Evolutionary conservation across 2,888 invertebrate species (phyloP).

Genomic region (Apamea anceps): DNA sequence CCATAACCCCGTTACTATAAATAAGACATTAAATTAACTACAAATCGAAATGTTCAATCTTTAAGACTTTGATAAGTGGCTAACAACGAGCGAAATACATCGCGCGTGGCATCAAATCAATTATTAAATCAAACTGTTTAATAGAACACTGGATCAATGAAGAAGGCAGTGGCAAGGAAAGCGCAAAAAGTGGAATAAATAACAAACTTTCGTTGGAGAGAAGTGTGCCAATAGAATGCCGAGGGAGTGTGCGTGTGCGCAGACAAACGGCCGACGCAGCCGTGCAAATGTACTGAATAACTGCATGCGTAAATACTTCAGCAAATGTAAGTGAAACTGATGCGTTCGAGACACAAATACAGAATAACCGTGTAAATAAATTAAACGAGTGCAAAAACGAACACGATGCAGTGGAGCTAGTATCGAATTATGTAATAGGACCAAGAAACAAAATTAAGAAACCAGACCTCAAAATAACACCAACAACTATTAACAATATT

Average conservation of each 20-base stretch:
- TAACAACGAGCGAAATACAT: constrained; percentile 22
- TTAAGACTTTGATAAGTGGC: constrained; percentile 36
- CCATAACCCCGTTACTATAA: neutral
- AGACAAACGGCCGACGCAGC: constrained; percentile 62
- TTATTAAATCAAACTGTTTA: constrained; percentile 74
- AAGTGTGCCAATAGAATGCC: constrained; percentile 85
- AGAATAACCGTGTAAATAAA: constrained; percentile 48
- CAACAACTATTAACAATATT: neutral
- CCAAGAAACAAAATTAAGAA: constrained; percentile 12
- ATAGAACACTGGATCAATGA: constrained; percentile 76
- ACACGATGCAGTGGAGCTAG: constrained; percentile 4
- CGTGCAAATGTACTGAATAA: constrained; percentile 73
- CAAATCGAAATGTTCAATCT: constrained; percentile 30
- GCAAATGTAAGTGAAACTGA: constrained; percentile 82
- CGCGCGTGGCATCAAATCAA: constrained; percentile 65
- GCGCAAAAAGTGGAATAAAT: constrained; percentile 84
- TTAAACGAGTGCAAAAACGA: constrained; percentile 29
- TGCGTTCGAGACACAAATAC: constrained; percentile 59
- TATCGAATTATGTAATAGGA: constrained; percentile 16
- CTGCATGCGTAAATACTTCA: constrained; percentile 77
- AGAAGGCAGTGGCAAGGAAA: constrained; percentile 75
- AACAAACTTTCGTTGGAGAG: constrained; percentile 85
- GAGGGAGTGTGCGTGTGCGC: constrained; percentile 75
- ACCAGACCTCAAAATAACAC: constrained; percentile 16
- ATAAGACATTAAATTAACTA: constrained; percentile 1